Conservation (phyloP, 2,888 invertebrate genomes). For the Cybosia mesomella region DNA sequence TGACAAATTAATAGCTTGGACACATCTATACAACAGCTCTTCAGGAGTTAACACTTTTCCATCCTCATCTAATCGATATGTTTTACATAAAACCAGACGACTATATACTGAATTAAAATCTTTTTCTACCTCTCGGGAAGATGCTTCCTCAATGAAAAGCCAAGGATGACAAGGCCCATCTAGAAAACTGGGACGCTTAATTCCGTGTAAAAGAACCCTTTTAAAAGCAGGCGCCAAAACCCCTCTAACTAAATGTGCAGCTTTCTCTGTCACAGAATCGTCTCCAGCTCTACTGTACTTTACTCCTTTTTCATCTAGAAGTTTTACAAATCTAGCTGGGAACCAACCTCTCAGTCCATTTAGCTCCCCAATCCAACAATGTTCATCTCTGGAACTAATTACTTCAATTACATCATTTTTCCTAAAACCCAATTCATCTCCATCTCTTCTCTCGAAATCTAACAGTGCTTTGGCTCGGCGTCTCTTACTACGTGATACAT, state of each 20-base stretch:
- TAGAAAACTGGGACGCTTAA: constrained; percentile 95
- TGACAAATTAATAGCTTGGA: constrained; percentile 97
- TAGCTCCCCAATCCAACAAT: constrained; percentile 99
- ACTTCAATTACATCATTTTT: constrained; percentile 99
- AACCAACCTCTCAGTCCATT: constrained; percentile 99
- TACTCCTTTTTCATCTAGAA: constrained; percentile 94
- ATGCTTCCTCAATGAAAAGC: constrained; percentile 99
- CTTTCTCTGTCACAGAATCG: constrained; percentile 98
- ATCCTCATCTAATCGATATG: constrained; percentile 99
- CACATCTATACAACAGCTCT: constrained; percentile 97
- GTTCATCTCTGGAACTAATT: constrained; percentile 98
- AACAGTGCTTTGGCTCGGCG: constrained; percentile 97
- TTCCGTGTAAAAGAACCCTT: constrained; percentile 97
- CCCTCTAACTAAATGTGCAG: constrained; percentile 98
- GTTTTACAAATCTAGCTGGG: constrained; percentile 98
- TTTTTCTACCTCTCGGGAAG: constrained; percentile 97
- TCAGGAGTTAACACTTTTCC: constrained; percentile 99
- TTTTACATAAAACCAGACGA: constrained; percentile 98
- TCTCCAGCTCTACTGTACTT: constrained; percentile 97
- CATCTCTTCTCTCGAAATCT: constrained; percentile 99
- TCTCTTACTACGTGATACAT: constrained; percentile 94
- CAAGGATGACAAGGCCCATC: constrained; percentile 99
- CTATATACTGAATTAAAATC: constrained; percentile 99
- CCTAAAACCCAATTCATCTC: constrained; percentile 98
- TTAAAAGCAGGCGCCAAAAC: constrained; percentile 97